Evolutionary conservation across 2,888 invertebrate species (phyloP), one percentile per base, ranked within the genome.

Genomic region (Torymus aiolomorphi): DNA sequence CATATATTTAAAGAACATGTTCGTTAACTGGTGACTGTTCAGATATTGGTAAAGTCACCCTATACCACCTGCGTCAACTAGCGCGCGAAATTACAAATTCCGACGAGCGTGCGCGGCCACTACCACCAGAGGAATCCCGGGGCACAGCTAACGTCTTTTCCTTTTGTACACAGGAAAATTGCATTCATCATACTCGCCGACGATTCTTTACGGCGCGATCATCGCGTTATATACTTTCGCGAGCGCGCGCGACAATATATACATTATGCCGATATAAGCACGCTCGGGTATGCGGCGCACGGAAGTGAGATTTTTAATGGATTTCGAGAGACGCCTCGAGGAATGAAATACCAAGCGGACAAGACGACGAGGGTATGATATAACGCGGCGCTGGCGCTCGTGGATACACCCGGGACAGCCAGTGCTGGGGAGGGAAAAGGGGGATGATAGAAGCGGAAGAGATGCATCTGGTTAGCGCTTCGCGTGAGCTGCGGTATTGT

Each of bases 251-350:
- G 51, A 71, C 52, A 77, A 72, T 77, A 63, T 49, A 62, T 69
- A 24, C 62, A 18, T 13, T n/a, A 16, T 18, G 62, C 63, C 18
- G 69, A 69, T 62, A 70, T 20, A 51, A 18, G 20, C 20, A 2
- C 20, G 20, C 20, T 1, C 20, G 20, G 20, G 20, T 20, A 20
- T 20, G 20, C 20, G 2, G 20, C 20, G 20, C 70, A 54, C 57
- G 65, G 61, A 18, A n/a, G 67, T 49, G 56, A 83, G 84, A 84
- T 85, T 84, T 42, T 84, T 85, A 85, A 85, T 84, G 84, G 83
- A 84, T 82, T 83, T 83, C 82, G 81, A 83, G 42, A 84, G 83
- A 83, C 52, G 83, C 82, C 42, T 42, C 20, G 14, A 49, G 83
- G 8, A 84, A 85, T 84, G 84, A 85, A 85, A 86, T 83, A 84